Conservation (phyloP, 2,113 vertebrate species). For the Anguilla japonica region DNA sequence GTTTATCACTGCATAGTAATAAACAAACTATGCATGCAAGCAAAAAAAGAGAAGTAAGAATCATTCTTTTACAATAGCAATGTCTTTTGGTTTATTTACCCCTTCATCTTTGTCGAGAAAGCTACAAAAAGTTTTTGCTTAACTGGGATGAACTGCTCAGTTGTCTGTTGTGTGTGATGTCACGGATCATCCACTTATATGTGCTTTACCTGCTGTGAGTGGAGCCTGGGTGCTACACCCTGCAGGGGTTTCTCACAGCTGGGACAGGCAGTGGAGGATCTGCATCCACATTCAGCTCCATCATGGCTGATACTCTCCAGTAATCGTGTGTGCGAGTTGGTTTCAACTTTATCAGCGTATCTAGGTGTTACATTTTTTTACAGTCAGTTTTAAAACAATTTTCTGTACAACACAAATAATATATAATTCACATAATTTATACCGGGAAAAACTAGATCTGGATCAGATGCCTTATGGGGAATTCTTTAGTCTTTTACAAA, state of each 20-base stretch:
- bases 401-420: no score
- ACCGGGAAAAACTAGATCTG: neutral
- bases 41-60: neutral
- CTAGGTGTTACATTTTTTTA: neutral
- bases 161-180: slow-evolving; percentile 4
- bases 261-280: neutral
- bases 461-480: neutral
- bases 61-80: neutral
- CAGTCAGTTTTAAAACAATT: no score
- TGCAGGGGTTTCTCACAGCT: neutral
- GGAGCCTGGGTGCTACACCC: neutral
- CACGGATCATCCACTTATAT: neutral
- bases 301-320: no score
- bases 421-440: no score
- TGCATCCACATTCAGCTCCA: no score
- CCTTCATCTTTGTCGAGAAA: neutral
- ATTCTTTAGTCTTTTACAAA: no score
- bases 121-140: neutral
- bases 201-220: neutral
- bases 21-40: neutral
- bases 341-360: neutral
- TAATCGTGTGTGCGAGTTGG: neutral
- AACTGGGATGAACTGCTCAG: neutral
- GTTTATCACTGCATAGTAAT: neutral
- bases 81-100: slow-evolving; percentile 9